These are phyloP conservation scores for Geotrypetes seraphini DNA, from an alignment of 2,797 vertebrate species.

Conservation along the genomic window DNA sequence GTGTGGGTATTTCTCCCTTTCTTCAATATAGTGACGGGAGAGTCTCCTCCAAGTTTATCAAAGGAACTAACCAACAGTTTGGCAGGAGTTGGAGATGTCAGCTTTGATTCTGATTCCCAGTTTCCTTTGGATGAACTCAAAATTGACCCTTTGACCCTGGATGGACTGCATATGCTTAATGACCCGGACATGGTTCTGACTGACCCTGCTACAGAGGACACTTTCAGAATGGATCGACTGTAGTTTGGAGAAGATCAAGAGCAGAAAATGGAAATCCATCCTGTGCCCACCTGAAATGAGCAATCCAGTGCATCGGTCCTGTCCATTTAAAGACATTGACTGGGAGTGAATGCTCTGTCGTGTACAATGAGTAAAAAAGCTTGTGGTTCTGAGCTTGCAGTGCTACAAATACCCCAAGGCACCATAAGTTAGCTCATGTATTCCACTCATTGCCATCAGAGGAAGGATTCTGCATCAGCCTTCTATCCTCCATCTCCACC, in stretches of 20 bases:
- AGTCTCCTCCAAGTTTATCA: conserved; percentile 95
- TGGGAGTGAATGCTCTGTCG: conserved; percentile 41
- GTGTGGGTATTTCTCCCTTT: background rate
- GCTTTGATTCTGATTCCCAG: conserved; percentile 91
- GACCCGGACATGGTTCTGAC: conserved; percentile 97
- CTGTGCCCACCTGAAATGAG: conserved; percentile 14
- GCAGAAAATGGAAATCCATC: conserved; percentile 9
- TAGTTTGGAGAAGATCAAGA: conserved; percentile 37
- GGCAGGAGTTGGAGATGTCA: conserved; percentile 83
- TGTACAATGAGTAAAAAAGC: conserved; percentile 60
- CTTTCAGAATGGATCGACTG: conserved; percentile 97
- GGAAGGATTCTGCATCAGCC: conserved; percentile 26
- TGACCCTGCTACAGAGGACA: conserved; percentile 94
- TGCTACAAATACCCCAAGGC: conserved; percentile 48
- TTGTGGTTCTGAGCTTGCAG: conserved; percentile 72
- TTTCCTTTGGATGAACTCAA: conserved; percentile 97
- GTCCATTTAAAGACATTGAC: conserved; percentile 11
- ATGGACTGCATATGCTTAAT: conserved; percentile 95
- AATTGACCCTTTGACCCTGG: conserved; percentile 94
- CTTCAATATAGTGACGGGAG: conserved; percentile 73
- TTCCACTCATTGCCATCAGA: conserved; percentile 46
- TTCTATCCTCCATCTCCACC: conserved; percentile 2
- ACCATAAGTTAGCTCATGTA: conserved; percentile 55
- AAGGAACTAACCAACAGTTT: conserved; percentile 92
- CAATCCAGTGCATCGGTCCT: conserved; percentile 20